Base-by-base conservation (phyloP, 1,140 invertebrate species). In the Sesamia nonagrioides region DNA sequence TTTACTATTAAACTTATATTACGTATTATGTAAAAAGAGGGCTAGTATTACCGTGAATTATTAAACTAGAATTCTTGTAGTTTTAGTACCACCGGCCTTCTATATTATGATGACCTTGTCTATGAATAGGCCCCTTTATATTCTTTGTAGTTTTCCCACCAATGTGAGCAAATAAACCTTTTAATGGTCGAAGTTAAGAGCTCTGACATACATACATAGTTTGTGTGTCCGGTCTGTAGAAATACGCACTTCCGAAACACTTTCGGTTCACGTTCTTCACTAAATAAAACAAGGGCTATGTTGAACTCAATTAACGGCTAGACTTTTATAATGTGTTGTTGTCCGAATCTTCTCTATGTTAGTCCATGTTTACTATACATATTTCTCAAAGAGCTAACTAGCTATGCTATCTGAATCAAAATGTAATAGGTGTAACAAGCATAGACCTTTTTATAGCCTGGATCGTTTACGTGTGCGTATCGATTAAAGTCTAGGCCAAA, bases 21-120 rank as follows among this genome's bases (percentile, higher is more conserved):
- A 33, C 50, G 0, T 2, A 2, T 13, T 50, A 50, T n/a, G n/a
- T n/a, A 9, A 50, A 52, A 37, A 54, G 68, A 9, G 37, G 48
- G 33, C 27, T 45, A n/a, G 9, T 35, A 17, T 71, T 52, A 37
- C 37, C 6, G 71, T 76, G 56, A 76, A 76, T 63, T 63, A 63
- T 76, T 76, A 63, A 74, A 63, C 58, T 52, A 45, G 54, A n/a
- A 33, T 37, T 54, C 56, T 54, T 75, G 37, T 63, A 60, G 13
- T 45, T 52, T 45, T 35, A 50, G 18, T 58, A 40, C 9, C 18
- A 18, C 9, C 18, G 77, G 56, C 77, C 77, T 78, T 72, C 68
- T 11, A 50, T 78, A 71, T 78, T 73, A 66, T 52, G 42, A 61
- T 58, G 69, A 61, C 77, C 77, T 78, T 78, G 68, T 78, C 72